Conservation (phyloP, 1,140 invertebrate species). For the Brachionus plicatilis region DNA sequence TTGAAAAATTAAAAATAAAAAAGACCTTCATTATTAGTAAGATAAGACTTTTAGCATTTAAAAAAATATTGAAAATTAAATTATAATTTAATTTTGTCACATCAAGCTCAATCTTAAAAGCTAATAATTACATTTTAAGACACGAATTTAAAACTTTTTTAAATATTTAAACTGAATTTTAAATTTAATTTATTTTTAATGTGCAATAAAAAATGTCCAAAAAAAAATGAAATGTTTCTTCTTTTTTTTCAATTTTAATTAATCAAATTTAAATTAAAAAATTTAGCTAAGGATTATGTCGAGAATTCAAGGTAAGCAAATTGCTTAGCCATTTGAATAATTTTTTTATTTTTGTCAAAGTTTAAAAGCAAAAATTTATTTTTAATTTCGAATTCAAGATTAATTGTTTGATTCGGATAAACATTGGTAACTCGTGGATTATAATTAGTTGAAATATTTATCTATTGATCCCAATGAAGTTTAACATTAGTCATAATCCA, state of each 20-base stretch:
- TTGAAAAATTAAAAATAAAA: too few relatives aligned
- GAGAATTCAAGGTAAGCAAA: neutral
- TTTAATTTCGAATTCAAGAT: neutral
- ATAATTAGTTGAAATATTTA: neutral
- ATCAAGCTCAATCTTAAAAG: neutral
- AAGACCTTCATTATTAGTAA: neutral
- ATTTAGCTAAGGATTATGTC: neutral
- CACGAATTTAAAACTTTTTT: neutral
- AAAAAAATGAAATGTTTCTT: neutral
- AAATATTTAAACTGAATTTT: neutral
- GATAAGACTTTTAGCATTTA: neutral
- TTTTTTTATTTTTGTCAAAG: neutral
- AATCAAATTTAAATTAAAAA: neutral
- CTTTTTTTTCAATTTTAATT: neutral
- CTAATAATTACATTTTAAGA: neutral
- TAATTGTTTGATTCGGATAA: neutral
- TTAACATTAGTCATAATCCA: neutral
- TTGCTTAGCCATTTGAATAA: neutral
- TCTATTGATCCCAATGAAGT: neutral
- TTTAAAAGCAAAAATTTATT: neutral
- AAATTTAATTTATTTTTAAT: neutral
- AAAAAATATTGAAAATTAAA: neutral
- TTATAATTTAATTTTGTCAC: neutral
- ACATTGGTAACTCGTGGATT: neutral
- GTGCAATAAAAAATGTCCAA: neutral